Percentiles rank a stretch among this genome's conserved stretches.
These are phyloP conservation scores for Chymomyza fuscimana DNA, from an alignment of 2,888 invertebrate species.

Conservation along the genomic window DNA sequence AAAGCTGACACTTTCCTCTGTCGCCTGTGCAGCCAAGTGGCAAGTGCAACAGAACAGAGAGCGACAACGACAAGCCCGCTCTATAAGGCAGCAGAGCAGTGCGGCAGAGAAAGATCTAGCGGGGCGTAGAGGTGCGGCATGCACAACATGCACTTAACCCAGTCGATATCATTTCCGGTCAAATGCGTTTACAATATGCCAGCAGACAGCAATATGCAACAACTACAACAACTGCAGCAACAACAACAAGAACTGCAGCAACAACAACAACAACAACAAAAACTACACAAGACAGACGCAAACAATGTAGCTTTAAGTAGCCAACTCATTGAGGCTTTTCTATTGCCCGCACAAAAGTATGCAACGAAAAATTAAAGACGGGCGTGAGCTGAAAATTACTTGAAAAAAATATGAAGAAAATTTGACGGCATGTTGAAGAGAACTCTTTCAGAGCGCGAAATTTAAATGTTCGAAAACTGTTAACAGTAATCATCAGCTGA, in stretches of 20 bases:
- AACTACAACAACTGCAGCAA: slow-evolving; percentile 1
- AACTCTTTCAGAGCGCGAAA: too few species aligned
- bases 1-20: background rate
- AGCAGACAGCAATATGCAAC: slow-evolving; percentile 17
- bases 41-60: slow-evolving; percentile 58
- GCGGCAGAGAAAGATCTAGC: background rate
- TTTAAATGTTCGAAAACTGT: too few species aligned
- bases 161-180: slow-evolving; percentile 71
- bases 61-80: slow-evolving; percentile 17
- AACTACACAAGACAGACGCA: slow-evolving; percentile 3
- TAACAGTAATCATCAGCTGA: too few species aligned
- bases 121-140: background rate
- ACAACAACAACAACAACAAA: background rate
- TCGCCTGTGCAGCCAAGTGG: slow-evolving; percentile 64
- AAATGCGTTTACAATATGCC: slow-evolving; percentile 66
- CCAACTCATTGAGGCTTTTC: slow-evolving; percentile 34
- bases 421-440: too few species aligned
- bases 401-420: background rate
- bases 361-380: slow-evolving; percentile 3
- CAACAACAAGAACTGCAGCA: background rate
- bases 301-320: slow-evolving; percentile 23
- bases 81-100: background rate
- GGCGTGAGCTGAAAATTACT: background rate
- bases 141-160: slow-evolving; percentile 55
- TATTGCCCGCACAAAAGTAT: background rate